These are phyloP conservation scores for Drosophila setifemur DNA, from an alignment of 1,140 invertebrate genomes.

Conservation along the genomic window DNA sequence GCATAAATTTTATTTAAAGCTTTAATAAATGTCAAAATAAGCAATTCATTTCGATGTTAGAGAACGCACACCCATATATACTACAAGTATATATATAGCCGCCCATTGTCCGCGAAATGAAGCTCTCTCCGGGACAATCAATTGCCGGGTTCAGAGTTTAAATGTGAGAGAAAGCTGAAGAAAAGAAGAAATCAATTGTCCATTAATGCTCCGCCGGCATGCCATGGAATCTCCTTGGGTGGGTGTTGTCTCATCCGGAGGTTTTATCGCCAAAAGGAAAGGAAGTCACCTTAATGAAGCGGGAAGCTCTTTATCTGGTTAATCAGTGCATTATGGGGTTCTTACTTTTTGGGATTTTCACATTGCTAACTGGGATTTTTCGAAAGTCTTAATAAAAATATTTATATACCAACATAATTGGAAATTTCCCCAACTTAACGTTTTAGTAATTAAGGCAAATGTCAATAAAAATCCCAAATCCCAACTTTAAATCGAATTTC, in stretches of 20 bases:
- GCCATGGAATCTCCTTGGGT: background rate
- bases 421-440: no score
- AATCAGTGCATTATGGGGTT: no score
- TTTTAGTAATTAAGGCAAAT: no score
- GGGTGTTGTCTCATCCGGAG: conserved; percentile 2
- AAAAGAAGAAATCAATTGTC: conserved; percentile 36
- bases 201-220: conserved; percentile 8
- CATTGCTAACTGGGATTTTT: no score
- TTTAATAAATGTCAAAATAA: conserved; percentile 82
- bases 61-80: conserved; percentile 48
- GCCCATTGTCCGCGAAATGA: conserved; percentile 48
- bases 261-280: background rate
- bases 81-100: conserved; percentile 1
- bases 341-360: no score
- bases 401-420: no score
- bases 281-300: background rate
- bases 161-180: conserved; percentile 55
- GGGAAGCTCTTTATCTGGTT: no score
- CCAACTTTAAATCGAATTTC: no score
- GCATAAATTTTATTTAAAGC: conserved; percentile 82
- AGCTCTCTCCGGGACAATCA: conserved; percentile 73
- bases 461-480: no score
- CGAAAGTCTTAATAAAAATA: no score
- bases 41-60: conserved; percentile 81
- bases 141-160: conserved; percentile 79